phyloP scores from a whole-genome alignment of 1,140 invertebrate species.

The Papilio machaon region DNA sequence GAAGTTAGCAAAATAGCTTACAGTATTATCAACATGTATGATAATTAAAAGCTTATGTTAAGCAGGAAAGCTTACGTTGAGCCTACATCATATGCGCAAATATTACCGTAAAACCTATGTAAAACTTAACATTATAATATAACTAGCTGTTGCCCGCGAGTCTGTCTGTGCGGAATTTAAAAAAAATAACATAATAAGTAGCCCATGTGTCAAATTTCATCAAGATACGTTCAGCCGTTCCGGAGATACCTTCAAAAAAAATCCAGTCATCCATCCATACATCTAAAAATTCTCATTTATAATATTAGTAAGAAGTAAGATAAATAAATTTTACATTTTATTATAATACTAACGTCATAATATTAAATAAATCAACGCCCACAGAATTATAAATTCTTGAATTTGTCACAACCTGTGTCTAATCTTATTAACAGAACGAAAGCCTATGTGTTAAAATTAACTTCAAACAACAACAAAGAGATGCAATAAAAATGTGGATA shows the following conservation, averaged over 20 bases:
- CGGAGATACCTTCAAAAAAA: no score
- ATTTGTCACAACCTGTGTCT: conserved; percentile 22
- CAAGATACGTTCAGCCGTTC: no score
- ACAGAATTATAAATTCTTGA: conserved; percentile 6
- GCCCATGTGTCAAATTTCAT: no score
- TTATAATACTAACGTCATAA: neutral
- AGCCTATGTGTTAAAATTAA: neutral
- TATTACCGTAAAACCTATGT: neutral
- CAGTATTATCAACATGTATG: neutral
- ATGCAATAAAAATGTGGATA: conserved; percentile 33
- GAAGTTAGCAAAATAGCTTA: neutral
- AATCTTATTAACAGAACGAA: neutral
- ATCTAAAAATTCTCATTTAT: no score
- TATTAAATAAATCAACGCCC: neutral
- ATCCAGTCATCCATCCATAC: no score
- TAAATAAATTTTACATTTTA: neutral
- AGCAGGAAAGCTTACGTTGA: neutral
- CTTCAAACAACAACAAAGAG: neutral
- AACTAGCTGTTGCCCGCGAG: no score
- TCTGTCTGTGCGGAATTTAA: no score
- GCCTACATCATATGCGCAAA: neutral
- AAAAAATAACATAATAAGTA: no score
- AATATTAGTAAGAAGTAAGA: no score
- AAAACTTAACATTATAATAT: neutral
- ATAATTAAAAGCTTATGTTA: conserved; percentile 1